Evolutionary conservation across 2,113 vertebrate genomes (phyloP).

Genomic region (Festucalex cinctus): DNA sequence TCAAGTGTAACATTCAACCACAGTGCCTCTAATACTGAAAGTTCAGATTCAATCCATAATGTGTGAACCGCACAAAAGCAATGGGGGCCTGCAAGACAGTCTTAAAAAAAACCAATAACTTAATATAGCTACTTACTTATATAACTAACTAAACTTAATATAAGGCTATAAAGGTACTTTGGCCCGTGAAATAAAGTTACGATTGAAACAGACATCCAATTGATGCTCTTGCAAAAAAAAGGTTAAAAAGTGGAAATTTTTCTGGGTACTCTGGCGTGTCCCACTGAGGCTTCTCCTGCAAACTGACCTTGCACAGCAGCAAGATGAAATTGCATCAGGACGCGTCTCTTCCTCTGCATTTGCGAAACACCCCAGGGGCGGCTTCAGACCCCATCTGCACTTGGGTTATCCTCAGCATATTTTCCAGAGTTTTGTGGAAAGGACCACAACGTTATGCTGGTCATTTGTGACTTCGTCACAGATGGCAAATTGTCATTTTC

Average conservation of each 20-base stretch:
- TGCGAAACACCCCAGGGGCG: conserved; percentile 14
- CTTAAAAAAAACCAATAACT: neutral
- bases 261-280: neutral
- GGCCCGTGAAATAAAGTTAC: neutral
- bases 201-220: neutral
- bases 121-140: too few species aligned
- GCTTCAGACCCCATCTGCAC: conserved; percentile 21
- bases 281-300: conserved; percentile 16
- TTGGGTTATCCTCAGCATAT: conserved; percentile 9
- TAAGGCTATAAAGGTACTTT: neutral
- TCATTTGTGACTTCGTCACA: conserved; percentile 22
- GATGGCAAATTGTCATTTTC: neutral
- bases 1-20: too few species aligned
- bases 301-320: conserved; percentile 22
- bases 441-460: conserved; percentile 14
- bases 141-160: neutral
- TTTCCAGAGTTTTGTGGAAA: conserved; percentile 18
- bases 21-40: too few species aligned
- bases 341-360: neutral
- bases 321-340: conserved; percentile 38
- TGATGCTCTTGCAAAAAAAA: neutral
- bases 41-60: too few species aligned
- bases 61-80: neutral
- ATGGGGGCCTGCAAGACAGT: neutral
- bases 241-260: neutral